Percentiles rank a stretch among this genome's conserved stretches.
These are phyloP conservation scores for Trogon surrucura DNA, from an alignment of 2,113 vertebrate species.

Conservation along the genomic window DNA sequence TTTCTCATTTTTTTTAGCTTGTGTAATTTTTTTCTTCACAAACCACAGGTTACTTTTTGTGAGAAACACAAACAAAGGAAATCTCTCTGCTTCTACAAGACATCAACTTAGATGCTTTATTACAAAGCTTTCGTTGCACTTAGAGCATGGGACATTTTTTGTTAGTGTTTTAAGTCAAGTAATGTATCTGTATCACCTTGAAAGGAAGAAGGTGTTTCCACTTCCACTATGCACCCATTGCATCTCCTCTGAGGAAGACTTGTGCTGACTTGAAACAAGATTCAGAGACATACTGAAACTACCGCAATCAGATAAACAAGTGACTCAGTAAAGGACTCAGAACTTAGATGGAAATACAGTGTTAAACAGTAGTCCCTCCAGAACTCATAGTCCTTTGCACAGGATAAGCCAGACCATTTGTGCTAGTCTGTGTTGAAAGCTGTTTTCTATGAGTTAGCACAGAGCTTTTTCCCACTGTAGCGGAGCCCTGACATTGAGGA, in stretches of 20 bases:
- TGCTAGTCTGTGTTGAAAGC: background rate
- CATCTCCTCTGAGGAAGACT: background rate
- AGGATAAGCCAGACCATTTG: background rate
- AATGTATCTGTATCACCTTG: background rate
- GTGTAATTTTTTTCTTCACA: background rate
- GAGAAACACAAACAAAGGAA: constrained; percentile 28
- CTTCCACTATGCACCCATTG: background rate
- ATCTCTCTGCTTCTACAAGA: background rate
- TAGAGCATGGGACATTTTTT: constrained; percentile 17
- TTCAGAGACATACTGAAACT: constrained; percentile 31
- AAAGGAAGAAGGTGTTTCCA: constrained; percentile 45
- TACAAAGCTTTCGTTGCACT: background rate
- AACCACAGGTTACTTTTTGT: background rate
- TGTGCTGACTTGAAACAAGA: background rate
- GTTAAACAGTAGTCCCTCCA: background rate
- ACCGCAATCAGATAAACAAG: background rate
- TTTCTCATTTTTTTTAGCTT: background rate
- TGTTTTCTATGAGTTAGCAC: background rate
- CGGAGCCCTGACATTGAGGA: background rate
- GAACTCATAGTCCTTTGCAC: background rate
- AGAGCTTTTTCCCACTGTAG: background rate
- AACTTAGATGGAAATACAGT: background rate
- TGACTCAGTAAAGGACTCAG: background rate
- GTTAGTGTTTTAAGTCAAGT: background rate
- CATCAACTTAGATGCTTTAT: background rate